Evolutionary conservation across 2,797 vertebrate genomes (phyloP), one percentile per base, ranked within the genome.

Genomic region (Rachycentron canadum): DNA sequence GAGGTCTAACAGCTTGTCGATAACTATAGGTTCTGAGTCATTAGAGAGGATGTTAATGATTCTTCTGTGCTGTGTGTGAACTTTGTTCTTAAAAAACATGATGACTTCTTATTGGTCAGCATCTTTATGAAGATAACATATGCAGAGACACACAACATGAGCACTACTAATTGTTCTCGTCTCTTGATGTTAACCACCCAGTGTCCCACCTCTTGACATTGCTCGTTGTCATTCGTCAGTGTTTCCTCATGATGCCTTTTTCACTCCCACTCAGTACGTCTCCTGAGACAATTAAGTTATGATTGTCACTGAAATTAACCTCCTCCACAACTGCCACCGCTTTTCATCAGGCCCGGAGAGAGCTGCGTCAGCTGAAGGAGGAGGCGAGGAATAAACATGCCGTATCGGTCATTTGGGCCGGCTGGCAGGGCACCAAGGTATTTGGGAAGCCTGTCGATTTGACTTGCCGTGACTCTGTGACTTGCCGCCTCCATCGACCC

Each of bases 361-460:
- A 99, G 95, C 97, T 99, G 95, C 96, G 95, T 93, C 96, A 95
- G 84, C 96, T 98, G 95, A 98, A 99, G 97, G 95, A 98, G 94
- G 96, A 94, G 94, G 97, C 96, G 93, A 97, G 96, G 95, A 97
- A 96, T 97, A 98, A 96, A 95, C 97, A 95, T 89, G 97, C 98
- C 88, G 97, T 99, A 94, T 97, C 97, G 95, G 98, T 98, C 96
- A 97, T 99, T 96, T 98, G 98, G 98, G 96, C 97, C 96, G 97
- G 95, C 96, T 99, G 98, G 98, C 97, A 97, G 95, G 98, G 97
- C 96, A 96, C 96, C 83, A 97, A 99, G 98, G 98, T 99, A 98
- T 96, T 96, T 96, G 83, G 92, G 86, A 91, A 91, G 90, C 82
- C 88, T 89, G 86, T 88, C 82, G 85, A 83, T 69, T 80, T 86